Evolutionary conservation across 2,797 vertebrate species (phyloP), one percentile per base, ranked within the genome.

Genomic region (Pelochelys cantorii): DNA sequence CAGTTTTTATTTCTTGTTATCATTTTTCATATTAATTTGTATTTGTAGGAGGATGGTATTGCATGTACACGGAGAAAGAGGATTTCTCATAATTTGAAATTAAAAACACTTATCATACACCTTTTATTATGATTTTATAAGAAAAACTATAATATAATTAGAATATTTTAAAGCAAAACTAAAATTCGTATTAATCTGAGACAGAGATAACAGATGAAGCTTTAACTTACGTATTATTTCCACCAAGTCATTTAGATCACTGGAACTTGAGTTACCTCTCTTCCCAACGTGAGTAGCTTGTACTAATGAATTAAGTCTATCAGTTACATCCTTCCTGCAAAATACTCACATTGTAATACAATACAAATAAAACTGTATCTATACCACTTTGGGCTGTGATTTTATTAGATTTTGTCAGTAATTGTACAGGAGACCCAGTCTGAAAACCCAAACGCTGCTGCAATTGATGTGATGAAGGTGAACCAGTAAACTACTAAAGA

Each of bases 141-240:
- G 37, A 52, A 13, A 48, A 29, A 77, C 20, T 48, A 42, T 18
- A 60, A 84, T 22, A 3, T 0, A 60, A 55, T 29, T 13, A 23
- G 18, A 5, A 48, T 34, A 37, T 71, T 62, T 68, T 22, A 85
- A 85, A 54, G 2, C 54, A 84, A 55, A 53, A 85, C 79, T 68
- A 34, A 48, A 62, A 75, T 81, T 12, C 29, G 6, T 31, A 53
- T 77, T 37, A 55, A 75, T 5, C 68, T 57, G 80, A 27, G 55
- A 52, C 53, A 29, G 0, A 37, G 71, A 93, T 42, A 85, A 11
- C 42, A 93, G 2, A 10, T 5, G 7, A 68, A 65, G 23, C 31
- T 48, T 42, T 55, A 55, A 98, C 99, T 99, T 95, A 99, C 99
- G 97, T 55, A 97, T 98, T 75, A 99, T 98, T 89, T 98, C 97